Evolutionary conservation across 1,140 invertebrate species (phyloP), one percentile per base, ranked within the genome.

Genomic region (Drosophila tani): DNA sequence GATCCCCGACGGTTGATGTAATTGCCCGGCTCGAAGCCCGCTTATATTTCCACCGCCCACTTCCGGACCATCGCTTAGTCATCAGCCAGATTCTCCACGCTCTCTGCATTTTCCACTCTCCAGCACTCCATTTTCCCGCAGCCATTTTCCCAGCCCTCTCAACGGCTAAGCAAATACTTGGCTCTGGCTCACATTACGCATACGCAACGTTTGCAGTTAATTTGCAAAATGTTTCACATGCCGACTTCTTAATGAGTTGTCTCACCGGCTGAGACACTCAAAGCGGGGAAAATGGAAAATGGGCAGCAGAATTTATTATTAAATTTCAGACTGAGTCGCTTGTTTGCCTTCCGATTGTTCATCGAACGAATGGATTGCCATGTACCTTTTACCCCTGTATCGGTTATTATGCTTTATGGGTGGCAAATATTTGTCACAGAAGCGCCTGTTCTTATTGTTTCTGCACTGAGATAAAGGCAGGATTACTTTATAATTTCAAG

Each of bases 131-230:
- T 50, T 47, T 73, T 35, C 67, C 50, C 32, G 32, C 32, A 40
- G 29, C 21, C 43, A 51, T 15, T 41, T 71, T n/a, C 27, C 49
- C 12, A 27, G 5, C 8, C n/a, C 45, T 17, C 71, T 32, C 50
- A 32, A 56, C 38, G 57, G 64, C 78, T 84, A 74, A 74, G 69
- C 84, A 88, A 87, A 87, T 88, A 87, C 84, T 80, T 83, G 64
- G 70, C 51, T 56, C 62, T 56, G 65, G 43, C 71, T 67, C 49
- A 65, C 55, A 88, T 82, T 75, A 83, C 71, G 84, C 74, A 88
- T 83, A 87, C 77, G 84, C 80, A 67, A 88, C 84, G 84, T 83
- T 78, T 75, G 84, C 84, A 88, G 84, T 87, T 88, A 87, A 87
- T 87, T 88, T 87, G 81, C 80, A 81, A 87, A 84, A 87, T 83